These are phyloP conservation scores for Trididemnum nubilum DNA, from an alignment of 23 tunicate genomes.

Conservation along the genomic window DNA sequence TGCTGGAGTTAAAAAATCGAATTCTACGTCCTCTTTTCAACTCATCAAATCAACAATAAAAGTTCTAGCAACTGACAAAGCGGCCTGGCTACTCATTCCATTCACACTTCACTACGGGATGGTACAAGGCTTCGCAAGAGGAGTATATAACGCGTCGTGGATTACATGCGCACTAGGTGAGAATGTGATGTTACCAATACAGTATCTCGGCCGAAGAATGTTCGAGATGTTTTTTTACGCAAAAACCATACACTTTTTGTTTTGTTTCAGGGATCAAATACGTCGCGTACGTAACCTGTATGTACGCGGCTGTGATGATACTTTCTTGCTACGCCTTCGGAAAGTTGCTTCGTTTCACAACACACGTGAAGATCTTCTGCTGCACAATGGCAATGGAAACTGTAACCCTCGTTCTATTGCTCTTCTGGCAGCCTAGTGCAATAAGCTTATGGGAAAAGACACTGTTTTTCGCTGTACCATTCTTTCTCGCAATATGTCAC, in stretches of 20 bases:
- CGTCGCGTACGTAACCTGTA: conserved; percentile 65
- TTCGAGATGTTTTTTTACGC: neutral
- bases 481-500: conserved; percentile 49
- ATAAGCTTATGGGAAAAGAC: neutral
- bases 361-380: conserved; percentile 45
- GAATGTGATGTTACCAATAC: conserved; percentile 25
- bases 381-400: conserved; percentile 45
- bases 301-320: conserved; percentile 60
- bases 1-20: neutral
- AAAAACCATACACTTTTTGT: neutral
- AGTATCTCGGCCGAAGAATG: no score
- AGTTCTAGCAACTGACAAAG: conserved; percentile 47
- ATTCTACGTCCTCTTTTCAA: conserved; percentile 27
- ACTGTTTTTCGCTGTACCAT: conserved; percentile 47
- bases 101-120: conserved; percentile 73
- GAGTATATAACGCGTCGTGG: conserved; percentile 69
- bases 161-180: conserved; percentile 70
- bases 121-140: conserved; percentile 64
- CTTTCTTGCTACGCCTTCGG: conserved; percentile 55
- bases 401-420: conserved; percentile 28
- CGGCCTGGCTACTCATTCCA: conserved; percentile 56
- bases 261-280: conserved; percentile 52
- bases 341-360: conserved; percentile 32
- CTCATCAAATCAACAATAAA: conserved; percentile 48
- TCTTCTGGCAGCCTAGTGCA: conserved; percentile 56